A percentile compares a stretch with the other conserved stretches of the same genome.
These are phyloP conservation scores for Valencia hispanica DNA, from an alignment of 2,797 vertebrate species.

Conservation along the genomic window DNA sequence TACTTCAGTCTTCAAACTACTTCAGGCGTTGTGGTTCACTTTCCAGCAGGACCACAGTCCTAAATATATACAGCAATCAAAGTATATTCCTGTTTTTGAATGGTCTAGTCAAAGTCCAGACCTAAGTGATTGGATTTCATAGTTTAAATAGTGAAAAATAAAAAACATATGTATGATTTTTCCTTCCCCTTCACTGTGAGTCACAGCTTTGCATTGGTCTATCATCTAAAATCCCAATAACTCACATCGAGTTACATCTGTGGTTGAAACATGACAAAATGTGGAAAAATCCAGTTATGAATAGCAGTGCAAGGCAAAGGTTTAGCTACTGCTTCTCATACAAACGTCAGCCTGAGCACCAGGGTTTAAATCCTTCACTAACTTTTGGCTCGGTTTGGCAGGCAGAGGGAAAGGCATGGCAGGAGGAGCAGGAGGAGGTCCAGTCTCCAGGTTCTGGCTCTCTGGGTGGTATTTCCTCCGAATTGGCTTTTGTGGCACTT, in stretches of 20 bases:
- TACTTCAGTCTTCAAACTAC: too few species aligned
- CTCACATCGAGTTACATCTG: not conserved
- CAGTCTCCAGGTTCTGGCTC: constrained; percentile 77
- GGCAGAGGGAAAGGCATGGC: constrained; percentile 53
- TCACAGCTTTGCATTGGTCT: not conserved
- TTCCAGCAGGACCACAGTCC: too few species aligned
- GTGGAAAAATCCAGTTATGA: not conserved
- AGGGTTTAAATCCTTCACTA: constrained; percentile 38
- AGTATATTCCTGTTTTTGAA: too few species aligned
- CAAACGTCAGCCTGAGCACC: too few species aligned
- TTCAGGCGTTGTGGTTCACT: too few species aligned
- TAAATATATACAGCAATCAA: too few species aligned
- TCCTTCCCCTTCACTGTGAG: not conserved
- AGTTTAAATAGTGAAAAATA: too few species aligned
- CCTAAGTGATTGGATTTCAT: too few species aligned
- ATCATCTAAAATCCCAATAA: not conserved
- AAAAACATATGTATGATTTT: not conserved
- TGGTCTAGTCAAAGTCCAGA: too few species aligned
- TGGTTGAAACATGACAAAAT: not conserved
- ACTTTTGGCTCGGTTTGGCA: constrained; percentile 88
- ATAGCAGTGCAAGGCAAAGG: too few species aligned
- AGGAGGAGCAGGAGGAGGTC: constrained; percentile 75
- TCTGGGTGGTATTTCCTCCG: constrained; percentile 90
- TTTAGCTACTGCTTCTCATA: not conserved
- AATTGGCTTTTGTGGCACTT: constrained; percentile 89